A percentile compares a stretch with the other conserved stretches of the same genome.
Conservation (phyloP, 37 sponge, comb jelly and placozoan genomes). For the Ephydatia muelleri region DNA sequence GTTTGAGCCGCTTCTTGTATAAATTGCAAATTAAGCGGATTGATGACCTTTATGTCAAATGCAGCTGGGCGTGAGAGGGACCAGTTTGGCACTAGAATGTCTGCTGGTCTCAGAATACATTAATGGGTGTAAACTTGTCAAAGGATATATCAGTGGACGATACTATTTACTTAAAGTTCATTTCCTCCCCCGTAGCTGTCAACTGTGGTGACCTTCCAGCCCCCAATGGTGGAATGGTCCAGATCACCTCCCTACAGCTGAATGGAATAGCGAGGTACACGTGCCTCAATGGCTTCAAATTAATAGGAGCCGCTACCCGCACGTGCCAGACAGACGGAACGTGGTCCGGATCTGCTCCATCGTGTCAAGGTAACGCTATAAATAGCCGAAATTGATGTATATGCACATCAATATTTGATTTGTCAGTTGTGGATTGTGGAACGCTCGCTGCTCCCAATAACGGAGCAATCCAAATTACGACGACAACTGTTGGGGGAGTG, state of each 20-base stretch:
- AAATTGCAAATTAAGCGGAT: too few species aligned
- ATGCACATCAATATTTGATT: too few species aligned
- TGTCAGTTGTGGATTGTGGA: conserved; percentile 40
- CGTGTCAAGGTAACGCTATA: background rate
- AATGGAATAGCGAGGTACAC: conserved; percentile 10
- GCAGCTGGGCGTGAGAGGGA: too few species aligned
- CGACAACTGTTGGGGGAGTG: conserved; percentile 23
- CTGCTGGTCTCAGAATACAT: too few species aligned
- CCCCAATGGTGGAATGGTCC: conserved; percentile 17
- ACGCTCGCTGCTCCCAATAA: conserved; percentile 17
- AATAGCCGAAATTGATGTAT: too few species aligned
- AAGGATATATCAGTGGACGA: too few species aligned
- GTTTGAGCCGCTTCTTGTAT: too few species aligned
- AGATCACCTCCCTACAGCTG: background rate
- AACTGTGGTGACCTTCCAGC: background rate
- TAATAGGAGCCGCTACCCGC: conserved; percentile 1
- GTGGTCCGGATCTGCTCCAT: conserved; percentile 17
- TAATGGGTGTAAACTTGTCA: too few species aligned
- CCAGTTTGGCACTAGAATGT: too few species aligned
- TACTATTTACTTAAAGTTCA: too few species aligned
- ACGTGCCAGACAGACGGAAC: conserved; percentile 6
- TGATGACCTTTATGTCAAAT: too few species aligned
- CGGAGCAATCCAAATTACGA: conserved; percentile 24
- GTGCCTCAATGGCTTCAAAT: conserved; percentile 1
- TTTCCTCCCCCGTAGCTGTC: background rate